These are phyloP conservation scores for Sycophila texana DNA, from an alignment of 2,888 invertebrate genomes.

Conservation along the genomic window DNA sequence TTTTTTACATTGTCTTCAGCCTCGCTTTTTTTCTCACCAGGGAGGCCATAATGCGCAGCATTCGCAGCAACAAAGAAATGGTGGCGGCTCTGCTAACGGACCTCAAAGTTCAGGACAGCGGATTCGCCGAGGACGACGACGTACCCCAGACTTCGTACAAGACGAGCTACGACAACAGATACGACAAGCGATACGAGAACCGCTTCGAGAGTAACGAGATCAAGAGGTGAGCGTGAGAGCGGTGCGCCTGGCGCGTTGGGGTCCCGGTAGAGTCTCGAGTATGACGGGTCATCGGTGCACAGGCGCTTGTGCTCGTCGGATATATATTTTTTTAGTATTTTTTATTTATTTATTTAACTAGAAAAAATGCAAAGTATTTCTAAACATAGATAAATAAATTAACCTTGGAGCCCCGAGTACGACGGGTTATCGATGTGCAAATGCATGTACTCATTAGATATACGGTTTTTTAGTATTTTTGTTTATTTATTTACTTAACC, in stretches of 20 bases:
- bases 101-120: slow-evolving; percentile 77
- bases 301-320: slow-evolving; percentile 36
- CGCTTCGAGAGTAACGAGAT: slow-evolving; percentile 71
- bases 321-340: not conserved
- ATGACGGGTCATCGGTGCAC: slow-evolving; percentile 29
- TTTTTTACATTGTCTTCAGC: not conserved
- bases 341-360: not conserved
- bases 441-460: slow-evolving; percentile 11
- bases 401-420: slow-evolving; percentile 1
- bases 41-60: slow-evolving; percentile 83
- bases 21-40: slow-evolving; percentile 71
- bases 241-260: not conserved
- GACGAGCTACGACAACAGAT: slow-evolving; percentile 61
- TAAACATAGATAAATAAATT: no score
- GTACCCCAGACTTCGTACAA: slow-evolving; percentile 46
- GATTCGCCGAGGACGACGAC: slow-evolving; percentile 44
- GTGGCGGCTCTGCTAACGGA: slow-evolving; percentile 84
- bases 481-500: no score
- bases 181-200: slow-evolving; percentile 60
- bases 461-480: not conserved
- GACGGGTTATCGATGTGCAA: slow-evolving; percentile 39
- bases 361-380: no score
- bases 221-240: slow-evolving; percentile 67
- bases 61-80: slow-evolving; percentile 82
- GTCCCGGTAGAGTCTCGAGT: not conserved